Evolutionary conservation across 1,140 invertebrate species (phyloP).

Genomic region (Homalodisca vitripennis): DNA sequence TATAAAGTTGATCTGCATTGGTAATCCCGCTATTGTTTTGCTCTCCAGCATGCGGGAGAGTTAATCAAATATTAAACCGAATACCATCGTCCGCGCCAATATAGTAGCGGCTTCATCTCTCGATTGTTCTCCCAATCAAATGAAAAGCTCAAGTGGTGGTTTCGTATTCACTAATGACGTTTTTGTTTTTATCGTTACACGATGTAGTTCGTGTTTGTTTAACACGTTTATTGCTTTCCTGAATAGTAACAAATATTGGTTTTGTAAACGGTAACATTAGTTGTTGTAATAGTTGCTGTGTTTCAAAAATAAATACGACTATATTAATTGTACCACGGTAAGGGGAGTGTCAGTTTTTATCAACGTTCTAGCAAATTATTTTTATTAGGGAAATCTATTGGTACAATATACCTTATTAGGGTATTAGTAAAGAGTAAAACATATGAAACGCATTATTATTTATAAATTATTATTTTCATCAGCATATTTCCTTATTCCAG

Average conservation of each 20-base stretch:
- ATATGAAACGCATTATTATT: too few species aligned
- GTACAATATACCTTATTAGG: too few species aligned
- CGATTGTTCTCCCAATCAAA: background rate
- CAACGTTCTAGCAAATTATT: too few species aligned
- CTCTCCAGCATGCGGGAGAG: slow-evolving; percentile 5
- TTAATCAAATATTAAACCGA: slow-evolving; percentile 16
- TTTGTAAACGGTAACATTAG: background rate
- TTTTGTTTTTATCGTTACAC: background rate
- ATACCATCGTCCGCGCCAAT: slow-evolving; percentile 2
- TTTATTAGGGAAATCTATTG: too few species aligned
- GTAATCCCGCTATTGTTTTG: slow-evolving; percentile 12
- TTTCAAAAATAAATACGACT: background rate
- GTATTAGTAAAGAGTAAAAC: too few species aligned
- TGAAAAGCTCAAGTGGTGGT: background rate
- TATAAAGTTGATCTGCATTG: slow-evolving; percentile 11
- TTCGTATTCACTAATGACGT: background rate
- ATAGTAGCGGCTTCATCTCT: background rate
- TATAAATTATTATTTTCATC: too few species aligned
- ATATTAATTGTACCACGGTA: background rate
- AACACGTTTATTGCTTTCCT: background rate
- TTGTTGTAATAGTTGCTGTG: background rate
- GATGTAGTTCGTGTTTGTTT: background rate
- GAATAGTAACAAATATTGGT: background rate
- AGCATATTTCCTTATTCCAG: too few species aligned
- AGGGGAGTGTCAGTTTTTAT: too few species aligned